Evolutionary conservation across 2,797 vertebrate species (phyloP).

Genomic region (Salarias fasciatus): DNA sequence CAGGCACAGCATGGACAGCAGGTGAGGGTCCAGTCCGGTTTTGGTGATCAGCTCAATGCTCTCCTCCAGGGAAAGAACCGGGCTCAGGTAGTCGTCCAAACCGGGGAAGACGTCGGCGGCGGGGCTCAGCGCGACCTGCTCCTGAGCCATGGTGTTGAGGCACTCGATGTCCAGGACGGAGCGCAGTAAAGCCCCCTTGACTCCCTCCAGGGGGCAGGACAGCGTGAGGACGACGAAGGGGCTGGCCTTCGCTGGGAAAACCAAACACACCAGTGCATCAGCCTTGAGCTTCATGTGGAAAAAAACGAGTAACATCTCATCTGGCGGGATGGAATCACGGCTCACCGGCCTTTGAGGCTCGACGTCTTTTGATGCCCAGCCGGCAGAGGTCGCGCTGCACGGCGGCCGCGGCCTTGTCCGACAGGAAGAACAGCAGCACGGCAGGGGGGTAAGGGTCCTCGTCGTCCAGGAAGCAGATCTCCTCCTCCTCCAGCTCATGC

Average conservation of each 20-base stretch:
- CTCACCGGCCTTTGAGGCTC: conserved; percentile 77
- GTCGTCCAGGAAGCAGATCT: conserved; percentile 26
- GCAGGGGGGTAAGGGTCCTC: conserved; percentile 54
- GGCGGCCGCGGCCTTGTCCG: conserved; percentile 79
- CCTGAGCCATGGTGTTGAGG: conserved; percentile 60
- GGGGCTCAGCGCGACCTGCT: conserved; percentile 5
- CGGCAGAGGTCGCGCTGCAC: conserved; percentile 71
- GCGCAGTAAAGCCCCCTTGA: conserved; percentile 83
- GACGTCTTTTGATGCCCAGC: conserved; percentile 50
- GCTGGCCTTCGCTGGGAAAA: conserved; percentile 78
- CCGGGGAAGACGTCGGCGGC: conserved; percentile 60
- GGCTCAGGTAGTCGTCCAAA: conserved; percentile 61
- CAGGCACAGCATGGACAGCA: conserved; percentile 62
- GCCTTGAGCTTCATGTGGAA: not conserved
- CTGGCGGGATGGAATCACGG: not conserved
- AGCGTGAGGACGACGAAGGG: conserved; percentile 89
- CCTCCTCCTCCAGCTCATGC: conserved; percentile 55
- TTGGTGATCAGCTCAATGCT: conserved; percentile 80
- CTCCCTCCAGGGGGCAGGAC: conserved; percentile 75
- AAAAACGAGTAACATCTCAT: too few relatives aligned
- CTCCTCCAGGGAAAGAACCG: conserved; percentile 79
- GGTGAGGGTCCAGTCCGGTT: conserved; percentile 68
- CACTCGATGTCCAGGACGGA: conserved; percentile 87
- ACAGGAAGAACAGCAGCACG: conserved; percentile 88
- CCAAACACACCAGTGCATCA: not conserved